Evolutionary conservation across 2,113 vertebrate species (phyloP).

Genomic region (Peromyscus californicus): DNA sequence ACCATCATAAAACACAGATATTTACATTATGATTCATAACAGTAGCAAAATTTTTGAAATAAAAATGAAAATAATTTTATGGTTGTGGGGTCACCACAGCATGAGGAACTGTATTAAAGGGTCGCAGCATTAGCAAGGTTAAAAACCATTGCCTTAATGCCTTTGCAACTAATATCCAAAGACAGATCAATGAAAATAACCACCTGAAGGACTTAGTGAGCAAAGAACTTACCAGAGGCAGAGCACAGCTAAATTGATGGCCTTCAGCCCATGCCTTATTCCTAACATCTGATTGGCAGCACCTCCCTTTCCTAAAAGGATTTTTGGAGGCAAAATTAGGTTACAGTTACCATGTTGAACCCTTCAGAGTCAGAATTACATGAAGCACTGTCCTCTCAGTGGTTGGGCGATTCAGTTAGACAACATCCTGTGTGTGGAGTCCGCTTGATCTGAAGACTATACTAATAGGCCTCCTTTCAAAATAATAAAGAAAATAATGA

Average conservation of each 20-base stretch:
- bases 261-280: neutral
- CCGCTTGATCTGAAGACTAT: slow-evolving; percentile 62
- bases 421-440: slow-evolving; percentile 44
- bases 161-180: neutral
- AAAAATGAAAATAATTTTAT: neutral
- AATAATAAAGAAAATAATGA: slow-evolving; percentile 30
- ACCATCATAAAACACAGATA: neutral
- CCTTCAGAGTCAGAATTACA: slow-evolving; percentile 58
- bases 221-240: neutral
- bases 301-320: slow-evolving; percentile 35
- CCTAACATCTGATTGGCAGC: slow-evolving; percentile 35
- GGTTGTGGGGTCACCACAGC: neutral
- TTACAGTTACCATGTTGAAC: slow-evolving; percentile 55
- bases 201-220: neutral
- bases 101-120: neutral
- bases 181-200: slow-evolving; percentile 6
- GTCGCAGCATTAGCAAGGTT: neutral
- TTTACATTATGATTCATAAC: neutral
- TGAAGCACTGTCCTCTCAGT: slow-evolving; percentile 51
- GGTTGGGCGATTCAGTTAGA: slow-evolving; percentile 57
- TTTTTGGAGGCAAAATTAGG: slow-evolving; percentile 60
- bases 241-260: neutral
- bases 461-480: slow-evolving; percentile 53
- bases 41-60: neutral
- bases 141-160: neutral